These are phyloP conservation scores for Nymphicus hollandicus DNA, from an alignment of 2,113 vertebrate genomes.

Conservation along the genomic window DNA sequence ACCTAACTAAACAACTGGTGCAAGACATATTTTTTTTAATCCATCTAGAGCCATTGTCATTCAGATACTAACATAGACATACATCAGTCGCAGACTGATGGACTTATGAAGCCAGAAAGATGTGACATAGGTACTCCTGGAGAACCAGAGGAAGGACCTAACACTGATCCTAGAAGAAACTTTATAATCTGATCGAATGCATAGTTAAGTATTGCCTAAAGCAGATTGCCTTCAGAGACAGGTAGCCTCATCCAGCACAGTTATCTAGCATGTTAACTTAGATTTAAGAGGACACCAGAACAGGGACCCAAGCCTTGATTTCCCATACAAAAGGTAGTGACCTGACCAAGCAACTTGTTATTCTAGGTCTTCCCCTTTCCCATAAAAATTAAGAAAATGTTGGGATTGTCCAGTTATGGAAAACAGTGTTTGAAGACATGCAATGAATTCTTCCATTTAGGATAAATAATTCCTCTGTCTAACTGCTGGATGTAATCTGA, in stretches of 20 bases:
- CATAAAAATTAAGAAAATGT: not conserved
- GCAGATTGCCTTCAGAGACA: not conserved
- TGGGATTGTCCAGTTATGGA: not conserved
- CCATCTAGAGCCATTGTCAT: not conserved
- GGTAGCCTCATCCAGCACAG: not conserved
- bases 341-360: not conserved
- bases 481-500: not conserved
- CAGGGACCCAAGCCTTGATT: not conserved
- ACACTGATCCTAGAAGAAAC: not conserved
- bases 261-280: not conserved
- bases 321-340: not conserved
- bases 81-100: not conserved
- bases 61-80: not conserved
- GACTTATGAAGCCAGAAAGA: not conserved
- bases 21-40: not conserved
- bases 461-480: not conserved
- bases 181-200: not conserved
- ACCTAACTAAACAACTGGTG: not conserved
- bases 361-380: not conserved
- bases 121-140: not conserved
- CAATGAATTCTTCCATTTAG: not conserved
- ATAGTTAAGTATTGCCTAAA: not conserved
- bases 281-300: not conserved
- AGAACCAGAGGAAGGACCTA: not conserved
- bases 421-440: not conserved